Percentiles rank a stretch among this genome's conserved stretches.
phyloP scores from a whole-genome alignment of 2,888 invertebrate species.

The Volucella inflata region DNA sequence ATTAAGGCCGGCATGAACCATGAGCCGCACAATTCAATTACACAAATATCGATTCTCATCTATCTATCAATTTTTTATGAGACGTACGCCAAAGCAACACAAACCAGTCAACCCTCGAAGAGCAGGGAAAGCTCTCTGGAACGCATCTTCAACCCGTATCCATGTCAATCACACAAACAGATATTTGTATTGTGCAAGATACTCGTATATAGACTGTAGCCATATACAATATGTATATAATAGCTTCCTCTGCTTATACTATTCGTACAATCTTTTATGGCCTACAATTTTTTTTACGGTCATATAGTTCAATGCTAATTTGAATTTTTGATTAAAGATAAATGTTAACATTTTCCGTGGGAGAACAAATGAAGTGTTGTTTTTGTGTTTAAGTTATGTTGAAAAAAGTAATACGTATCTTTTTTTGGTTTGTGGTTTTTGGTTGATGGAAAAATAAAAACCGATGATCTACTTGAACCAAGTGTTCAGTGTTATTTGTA shows the following conservation, averaged over 20 bases:
- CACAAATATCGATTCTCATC: slow-evolving; percentile 43
- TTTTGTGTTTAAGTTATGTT: neutral
- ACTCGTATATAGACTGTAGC: too few species aligned
- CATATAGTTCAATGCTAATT: slow-evolving; percentile 47
- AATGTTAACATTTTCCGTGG: slow-evolving; percentile 19
- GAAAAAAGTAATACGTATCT: too few species aligned
- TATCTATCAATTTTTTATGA: slow-evolving; percentile 49
- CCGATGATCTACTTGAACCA: too few species aligned
- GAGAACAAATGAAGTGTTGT: slow-evolving; percentile 33
- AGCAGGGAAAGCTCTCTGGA: too few species aligned
- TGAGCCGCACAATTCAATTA: slow-evolving; percentile 65
- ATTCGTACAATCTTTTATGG: slow-evolving; percentile 33
- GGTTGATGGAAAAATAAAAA: neutral
- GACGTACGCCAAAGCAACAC: neutral
- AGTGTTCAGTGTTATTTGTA: too few species aligned
- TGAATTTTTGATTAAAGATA: slow-evolving; percentile 63
- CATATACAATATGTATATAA: too few species aligned
- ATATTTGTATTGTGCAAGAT: too few species aligned
- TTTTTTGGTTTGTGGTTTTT: neutral
- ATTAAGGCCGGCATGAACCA: neutral
- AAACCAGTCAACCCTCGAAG: too few species aligned
- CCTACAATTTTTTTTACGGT: slow-evolving; percentile 12
- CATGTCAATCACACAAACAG: neutral
- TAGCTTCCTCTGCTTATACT: too few species aligned
- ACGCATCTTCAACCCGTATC: neutral